Evolutionary conservation across 1,140 invertebrate species (phyloP).

Genomic region (Colletes latitarsis): DNA sequence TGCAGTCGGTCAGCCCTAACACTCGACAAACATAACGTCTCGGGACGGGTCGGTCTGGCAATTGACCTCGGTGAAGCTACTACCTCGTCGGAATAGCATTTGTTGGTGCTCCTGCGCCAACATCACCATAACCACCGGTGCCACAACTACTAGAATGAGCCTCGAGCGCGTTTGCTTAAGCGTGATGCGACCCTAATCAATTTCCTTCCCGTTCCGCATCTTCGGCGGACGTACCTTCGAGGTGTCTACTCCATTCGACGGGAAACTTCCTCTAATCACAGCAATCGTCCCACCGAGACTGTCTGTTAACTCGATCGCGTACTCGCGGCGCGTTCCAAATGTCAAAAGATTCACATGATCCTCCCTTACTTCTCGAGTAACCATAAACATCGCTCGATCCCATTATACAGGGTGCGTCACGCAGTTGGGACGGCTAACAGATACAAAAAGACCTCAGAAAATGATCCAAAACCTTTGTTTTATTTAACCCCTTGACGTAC

Average conservation of each 20-base stretch:
- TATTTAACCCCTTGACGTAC: too few relatives aligned
- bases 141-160: conserved; percentile 8
- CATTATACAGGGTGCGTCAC: neutral
- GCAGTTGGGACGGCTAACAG: too few relatives aligned
- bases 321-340: neutral
- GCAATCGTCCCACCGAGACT: neutral
- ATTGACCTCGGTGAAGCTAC: conserved; percentile 51
- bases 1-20: too few relatives aligned
- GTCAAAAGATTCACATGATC: neutral
- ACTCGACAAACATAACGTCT: neutral
- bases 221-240: conserved; percentile 6
- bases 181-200: conserved; percentile 59
- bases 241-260: conserved; percentile 27
- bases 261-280: conserved; percentile 36
- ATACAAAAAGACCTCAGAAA: too few relatives aligned
- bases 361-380: too few relatives aligned
- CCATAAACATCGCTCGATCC: neutral
- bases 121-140: conserved; percentile 12
- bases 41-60: conserved; percentile 31
- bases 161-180: conserved; percentile 36
- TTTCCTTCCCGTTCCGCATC: conserved; percentile 39
- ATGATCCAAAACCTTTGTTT: too few relatives aligned
- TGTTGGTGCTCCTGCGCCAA: conserved; percentile 44
- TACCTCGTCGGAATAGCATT: conserved; percentile 56
- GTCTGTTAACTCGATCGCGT: conserved; percentile 6